Conservation (phyloP, 2,888 invertebrate genomes). For the Melinaea marsaeus region DNA sequence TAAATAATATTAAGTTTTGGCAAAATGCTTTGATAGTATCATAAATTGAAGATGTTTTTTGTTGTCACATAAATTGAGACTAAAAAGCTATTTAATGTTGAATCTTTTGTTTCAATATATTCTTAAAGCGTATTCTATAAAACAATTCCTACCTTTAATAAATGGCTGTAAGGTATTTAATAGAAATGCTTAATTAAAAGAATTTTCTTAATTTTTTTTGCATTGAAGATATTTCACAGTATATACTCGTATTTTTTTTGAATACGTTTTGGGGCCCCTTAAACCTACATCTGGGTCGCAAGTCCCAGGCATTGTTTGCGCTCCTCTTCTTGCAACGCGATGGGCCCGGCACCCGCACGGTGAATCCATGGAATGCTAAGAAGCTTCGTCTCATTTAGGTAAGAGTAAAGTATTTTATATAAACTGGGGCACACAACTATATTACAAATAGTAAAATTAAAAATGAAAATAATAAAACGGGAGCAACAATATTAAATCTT, state of each 20-base stretch:
- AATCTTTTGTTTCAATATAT: constrained; percentile 2
- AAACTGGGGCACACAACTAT: no score
- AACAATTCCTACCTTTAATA: constrained; percentile 3
- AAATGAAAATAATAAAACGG: no score
- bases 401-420: no score
- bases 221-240: background rate
- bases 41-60: background rate
- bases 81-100: background rate
- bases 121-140: background rate
- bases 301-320: no score
- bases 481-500: no score
- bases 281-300: no score
- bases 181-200: background rate
- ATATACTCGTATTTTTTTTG: background rate
- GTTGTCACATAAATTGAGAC: background rate
- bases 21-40: background rate
- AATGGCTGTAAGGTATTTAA: background rate
- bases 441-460: no score
- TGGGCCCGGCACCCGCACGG: no score
- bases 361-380: no score
- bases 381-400: no score
- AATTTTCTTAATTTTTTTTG: background rate
- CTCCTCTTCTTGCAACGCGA: no score
- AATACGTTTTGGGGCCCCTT: no score
- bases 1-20: background rate